These are phyloP conservation scores for Telmatochromis sp. DNA, from an alignment of 2,113 vertebrate genomes.

Conservation along the genomic window DNA sequence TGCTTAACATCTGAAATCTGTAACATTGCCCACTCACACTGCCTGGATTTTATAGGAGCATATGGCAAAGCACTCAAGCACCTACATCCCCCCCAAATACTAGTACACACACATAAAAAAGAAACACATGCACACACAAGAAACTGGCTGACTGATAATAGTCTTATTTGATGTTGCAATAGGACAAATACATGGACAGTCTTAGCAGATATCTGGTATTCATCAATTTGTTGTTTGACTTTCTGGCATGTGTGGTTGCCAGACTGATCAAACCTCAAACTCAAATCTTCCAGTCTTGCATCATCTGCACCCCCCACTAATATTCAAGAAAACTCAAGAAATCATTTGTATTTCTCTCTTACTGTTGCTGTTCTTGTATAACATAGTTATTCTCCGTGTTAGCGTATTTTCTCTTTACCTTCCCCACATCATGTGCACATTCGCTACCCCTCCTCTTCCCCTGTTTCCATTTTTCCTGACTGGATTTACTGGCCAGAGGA, in stretches of 20 bases:
- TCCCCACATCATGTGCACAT: neutral
- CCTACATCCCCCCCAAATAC: neutral
- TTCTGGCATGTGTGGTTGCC: neutral
- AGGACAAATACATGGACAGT: neutral
- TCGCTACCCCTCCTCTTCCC: neutral
- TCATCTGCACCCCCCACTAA: neutral
- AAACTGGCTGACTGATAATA: neutral
- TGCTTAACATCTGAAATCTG: slow-evolving; percentile 11
- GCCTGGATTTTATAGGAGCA: slow-evolving; percentile 50
- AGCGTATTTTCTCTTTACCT: neutral
- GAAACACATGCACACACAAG: neutral
- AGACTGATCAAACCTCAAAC: neutral
- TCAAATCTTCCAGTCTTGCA: neutral
- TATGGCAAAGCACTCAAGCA: slow-evolving; percentile 55
- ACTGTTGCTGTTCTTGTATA: neutral
- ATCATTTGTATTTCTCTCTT: neutral
- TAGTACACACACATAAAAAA: neutral
- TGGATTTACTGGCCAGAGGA: slow-evolving; percentile 71
- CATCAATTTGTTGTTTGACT: neutral
- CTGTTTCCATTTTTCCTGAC: slow-evolving; percentile 29
- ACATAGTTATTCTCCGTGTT: neutral
- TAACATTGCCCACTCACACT: neutral
- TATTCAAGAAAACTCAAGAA: neutral
- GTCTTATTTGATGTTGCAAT: neutral
- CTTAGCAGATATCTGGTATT: neutral